These are phyloP conservation scores for Sphinx pinastri DNA, from an alignment of 2,888 invertebrate species.

Conservation along the genomic window DNA sequence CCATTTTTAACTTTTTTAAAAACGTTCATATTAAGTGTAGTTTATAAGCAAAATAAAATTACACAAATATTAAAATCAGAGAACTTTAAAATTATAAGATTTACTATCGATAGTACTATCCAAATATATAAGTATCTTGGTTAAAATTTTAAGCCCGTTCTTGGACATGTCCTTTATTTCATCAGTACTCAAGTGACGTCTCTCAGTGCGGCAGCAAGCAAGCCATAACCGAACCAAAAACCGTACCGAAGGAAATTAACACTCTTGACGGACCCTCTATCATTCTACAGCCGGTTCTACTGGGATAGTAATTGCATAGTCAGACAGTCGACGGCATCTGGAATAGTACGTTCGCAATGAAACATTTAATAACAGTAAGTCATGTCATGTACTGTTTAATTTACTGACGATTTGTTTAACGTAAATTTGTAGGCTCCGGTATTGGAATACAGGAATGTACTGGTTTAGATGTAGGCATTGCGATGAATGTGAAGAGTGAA, in stretches of 20 bases:
- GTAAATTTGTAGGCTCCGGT: neutral
- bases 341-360: slow-evolving; percentile 1
- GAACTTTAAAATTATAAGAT: too few species aligned
- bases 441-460: neutral
- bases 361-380: slow-evolving; percentile 2
- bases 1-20: too few species aligned
- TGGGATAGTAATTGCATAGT: slow-evolving; percentile 41
- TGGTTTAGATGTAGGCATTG: neutral
- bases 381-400: neutral
- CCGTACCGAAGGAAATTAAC: slow-evolving; percentile 30
- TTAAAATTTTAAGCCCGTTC: too few species aligned
- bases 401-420: slow-evolving; percentile 1
- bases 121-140: too few species aligned
- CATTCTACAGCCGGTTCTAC: slow-evolving; percentile 30
- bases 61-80: too few species aligned
- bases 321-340: slow-evolving; percentile 40
- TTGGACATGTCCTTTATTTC: too few species aligned
- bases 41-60: too few species aligned
- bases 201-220: neutral
- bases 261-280: slow-evolving; percentile 24
- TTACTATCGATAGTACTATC: too few species aligned
- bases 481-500: neutral
- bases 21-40: too few species aligned
- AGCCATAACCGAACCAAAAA: neutral
- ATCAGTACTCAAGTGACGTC: too few species aligned